phyloP scores from a whole-genome alignment of 2,888 invertebrate genomes.

The Spodoptera picta region DNA sequence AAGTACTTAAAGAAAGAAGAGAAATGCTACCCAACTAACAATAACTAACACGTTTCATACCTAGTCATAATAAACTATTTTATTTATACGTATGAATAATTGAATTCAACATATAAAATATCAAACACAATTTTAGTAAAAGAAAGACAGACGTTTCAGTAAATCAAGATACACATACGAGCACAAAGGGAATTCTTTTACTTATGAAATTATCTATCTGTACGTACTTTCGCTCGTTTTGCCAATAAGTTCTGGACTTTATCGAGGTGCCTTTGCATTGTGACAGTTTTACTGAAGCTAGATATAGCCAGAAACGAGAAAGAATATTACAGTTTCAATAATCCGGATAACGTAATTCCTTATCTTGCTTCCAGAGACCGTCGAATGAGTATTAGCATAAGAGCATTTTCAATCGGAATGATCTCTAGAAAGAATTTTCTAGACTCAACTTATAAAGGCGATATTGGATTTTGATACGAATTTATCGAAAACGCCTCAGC shows the following conservation, averaged over 20 bases:
- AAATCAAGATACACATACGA: constrained; percentile 36
- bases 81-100: background rate
- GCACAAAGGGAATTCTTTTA: constrained; percentile 45
- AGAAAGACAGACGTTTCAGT: constrained; percentile 25
- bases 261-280: constrained; percentile 37
- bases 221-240: constrained; percentile 23
- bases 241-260: constrained; percentile 41
- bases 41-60: no score
- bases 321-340: constrained; percentile 54
- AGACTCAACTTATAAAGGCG: constrained; percentile 63
- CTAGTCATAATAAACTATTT: no score
- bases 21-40: no score
- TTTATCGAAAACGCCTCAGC: constrained; percentile 76
- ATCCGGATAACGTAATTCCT: constrained; percentile 54
- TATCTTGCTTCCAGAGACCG: constrained; percentile 48
- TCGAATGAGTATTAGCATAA: constrained; percentile 61
- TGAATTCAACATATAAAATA: constrained; percentile 9
- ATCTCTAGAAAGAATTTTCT: constrained; percentile 61
- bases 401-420: constrained; percentile 71
- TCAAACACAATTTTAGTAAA: constrained; percentile 15
- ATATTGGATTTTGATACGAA: constrained; percentile 83
- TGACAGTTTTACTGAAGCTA: constrained; percentile 47
- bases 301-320: constrained; percentile 31
- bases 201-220: constrained; percentile 46
- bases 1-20: no score